These are phyloP conservation scores for Egretta garzetta DNA, from an alignment of 2,113 vertebrate species.

Conservation along the genomic window DNA sequence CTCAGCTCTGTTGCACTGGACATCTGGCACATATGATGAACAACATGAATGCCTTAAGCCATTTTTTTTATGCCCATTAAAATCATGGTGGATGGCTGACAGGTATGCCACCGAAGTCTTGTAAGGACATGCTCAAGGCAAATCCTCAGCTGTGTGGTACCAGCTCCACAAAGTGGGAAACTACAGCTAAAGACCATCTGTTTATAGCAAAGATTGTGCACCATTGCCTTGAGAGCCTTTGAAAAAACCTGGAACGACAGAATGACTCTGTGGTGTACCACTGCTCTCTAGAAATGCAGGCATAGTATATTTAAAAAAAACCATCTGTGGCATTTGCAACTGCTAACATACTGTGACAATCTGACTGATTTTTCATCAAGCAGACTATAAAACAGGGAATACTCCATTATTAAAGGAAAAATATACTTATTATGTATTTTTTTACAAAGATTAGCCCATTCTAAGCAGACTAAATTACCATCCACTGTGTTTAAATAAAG, in stretches of 20 bases:
- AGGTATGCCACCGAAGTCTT: conserved; percentile 21
- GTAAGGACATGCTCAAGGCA: conserved; percentile 12
- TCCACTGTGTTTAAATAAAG: background rate
- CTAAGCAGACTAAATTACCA: background rate
- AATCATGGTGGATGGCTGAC: background rate
- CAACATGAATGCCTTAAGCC: background rate
- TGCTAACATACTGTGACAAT: background rate
- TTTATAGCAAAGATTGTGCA: background rate
- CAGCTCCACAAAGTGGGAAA: background rate
- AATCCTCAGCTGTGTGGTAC: background rate
- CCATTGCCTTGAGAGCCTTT: background rate
- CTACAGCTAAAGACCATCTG: conserved; percentile 23
- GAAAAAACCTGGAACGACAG: background rate
- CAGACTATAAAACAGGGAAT: background rate
- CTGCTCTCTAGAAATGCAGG: background rate
- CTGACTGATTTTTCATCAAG: background rate
- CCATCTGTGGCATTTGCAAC: background rate
- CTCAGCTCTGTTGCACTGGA: background rate
- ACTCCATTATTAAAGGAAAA: background rate
- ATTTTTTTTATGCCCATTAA: background rate
- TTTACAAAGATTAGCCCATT: background rate
- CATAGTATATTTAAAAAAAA: background rate
- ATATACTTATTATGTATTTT: background rate
- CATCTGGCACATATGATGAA: conserved; percentile 38
- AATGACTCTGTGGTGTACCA: background rate